Percentiles rank a stretch among this genome's conserved stretches.
phyloP scores from a whole-genome alignment of 2,113 vertebrate genomes.

The Malurus alboscapulatus region DNA sequence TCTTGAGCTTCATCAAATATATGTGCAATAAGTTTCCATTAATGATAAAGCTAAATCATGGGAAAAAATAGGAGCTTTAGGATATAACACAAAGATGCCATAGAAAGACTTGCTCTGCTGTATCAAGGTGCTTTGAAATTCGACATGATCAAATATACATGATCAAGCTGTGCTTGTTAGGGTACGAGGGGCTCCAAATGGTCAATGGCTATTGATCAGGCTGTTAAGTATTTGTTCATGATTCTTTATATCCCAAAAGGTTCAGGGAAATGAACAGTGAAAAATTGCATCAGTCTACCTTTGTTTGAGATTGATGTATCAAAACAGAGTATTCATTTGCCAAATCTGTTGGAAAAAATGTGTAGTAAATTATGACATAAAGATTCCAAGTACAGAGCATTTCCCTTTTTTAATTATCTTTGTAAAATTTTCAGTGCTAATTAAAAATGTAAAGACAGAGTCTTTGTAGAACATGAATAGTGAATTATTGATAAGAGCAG shows the following conservation, averaged over 20 bases:
- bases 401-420: not conserved
- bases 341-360: conserved; percentile 48
- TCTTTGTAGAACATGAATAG: conserved; percentile 34
- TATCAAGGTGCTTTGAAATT: conserved; percentile 74
- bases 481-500: conserved; percentile 62
- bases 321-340: not conserved
- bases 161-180: conserved; percentile 79
- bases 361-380: not conserved
- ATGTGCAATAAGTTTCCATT: conserved; percentile 57
- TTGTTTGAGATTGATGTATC: conserved; percentile 63
- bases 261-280: conserved; percentile 68
- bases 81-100: conserved; percentile 61
- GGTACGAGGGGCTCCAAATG: conserved; percentile 56
- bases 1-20: conserved; percentile 62
- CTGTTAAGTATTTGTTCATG: conserved; percentile 76
- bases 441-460: conserved; percentile 16
- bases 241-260: conserved; percentile 75
- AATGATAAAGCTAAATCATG: conserved; percentile 23
- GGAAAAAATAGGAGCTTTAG: conserved; percentile 40
- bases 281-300: conserved; percentile 55
- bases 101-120: conserved; percentile 56
- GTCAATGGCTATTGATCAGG: conserved; percentile 81
- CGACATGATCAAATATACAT: conserved; percentile 79
- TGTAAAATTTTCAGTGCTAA: not conserved
- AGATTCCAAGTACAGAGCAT: not conserved